Conservation (phyloP, 2,113 vertebrate genomes). For the Lynx canadensis region DNA sequence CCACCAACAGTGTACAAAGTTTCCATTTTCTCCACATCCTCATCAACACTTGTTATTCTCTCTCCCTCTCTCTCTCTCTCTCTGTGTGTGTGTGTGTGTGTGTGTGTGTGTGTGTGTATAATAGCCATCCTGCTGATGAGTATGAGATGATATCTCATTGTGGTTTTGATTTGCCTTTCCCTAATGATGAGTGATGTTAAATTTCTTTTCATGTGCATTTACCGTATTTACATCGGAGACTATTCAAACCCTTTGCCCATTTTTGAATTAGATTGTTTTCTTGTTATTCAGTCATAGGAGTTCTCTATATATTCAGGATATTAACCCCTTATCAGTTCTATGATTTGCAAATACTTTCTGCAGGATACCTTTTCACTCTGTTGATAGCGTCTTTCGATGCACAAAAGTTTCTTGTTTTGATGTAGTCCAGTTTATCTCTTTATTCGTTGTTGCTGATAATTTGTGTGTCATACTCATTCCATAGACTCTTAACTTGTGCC, state of each 20-base stretch:
- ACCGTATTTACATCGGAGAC: not conserved
- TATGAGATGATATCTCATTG: not conserved
- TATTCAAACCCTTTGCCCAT: not conserved
- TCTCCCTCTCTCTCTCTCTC: not conserved
- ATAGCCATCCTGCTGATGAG: not conserved
- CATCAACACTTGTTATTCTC: not conserved
- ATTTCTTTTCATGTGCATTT: not conserved
- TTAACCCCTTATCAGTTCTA: not conserved
- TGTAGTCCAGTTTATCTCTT: not conserved
- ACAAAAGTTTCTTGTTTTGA: not conserved
- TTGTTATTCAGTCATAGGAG: not conserved
- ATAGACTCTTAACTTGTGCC: not conserved
- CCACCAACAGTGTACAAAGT: not conserved
- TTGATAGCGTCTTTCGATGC: not conserved
- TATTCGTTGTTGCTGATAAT: not conserved
- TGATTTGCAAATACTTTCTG: not conserved
- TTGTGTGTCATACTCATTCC: not conserved
- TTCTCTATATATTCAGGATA: not conserved
- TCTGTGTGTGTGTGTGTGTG: no score
- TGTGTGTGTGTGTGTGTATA: not conserved
- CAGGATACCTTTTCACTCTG: not conserved
- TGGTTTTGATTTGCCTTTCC: not conserved
- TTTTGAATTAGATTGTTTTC: not conserved
- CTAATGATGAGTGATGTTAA: not conserved
- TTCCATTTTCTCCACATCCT: not conserved